Evolutionary conservation across 37 sponge, comb jelly and placozoan species (phyloP).

Genomic region (Spongia lamella): DNA sequence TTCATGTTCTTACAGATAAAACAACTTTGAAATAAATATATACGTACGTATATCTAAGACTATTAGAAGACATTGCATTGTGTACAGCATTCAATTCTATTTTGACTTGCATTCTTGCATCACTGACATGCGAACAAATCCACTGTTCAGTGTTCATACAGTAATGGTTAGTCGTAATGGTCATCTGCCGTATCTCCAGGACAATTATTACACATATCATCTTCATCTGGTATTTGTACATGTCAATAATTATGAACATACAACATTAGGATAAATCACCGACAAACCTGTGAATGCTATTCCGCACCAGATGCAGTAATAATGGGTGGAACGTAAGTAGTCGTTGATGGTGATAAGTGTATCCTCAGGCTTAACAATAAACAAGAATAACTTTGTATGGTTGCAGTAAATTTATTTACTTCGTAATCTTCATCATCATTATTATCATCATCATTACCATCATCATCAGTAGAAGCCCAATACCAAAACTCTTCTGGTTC

Average conservation of each 20-base stretch:
- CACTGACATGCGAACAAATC: no score
- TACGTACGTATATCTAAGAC: neutral
- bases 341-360: conserved; percentile 32
- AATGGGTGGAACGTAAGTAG: conserved; percentile 58
- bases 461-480: conserved; percentile 29
- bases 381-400: neutral
- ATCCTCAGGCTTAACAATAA: conserved; percentile 10
- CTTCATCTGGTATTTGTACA: no score
- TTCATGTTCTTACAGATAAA: conserved; percentile 44
- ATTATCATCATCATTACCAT: conserved; percentile 1
- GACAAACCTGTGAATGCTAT: conserved; percentile 55
- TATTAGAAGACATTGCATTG: neutral
- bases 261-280: no score
- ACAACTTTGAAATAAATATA: conserved; percentile 43
- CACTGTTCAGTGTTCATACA: no score
- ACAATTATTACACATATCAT: no score
- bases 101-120: no score
- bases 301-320: conserved; percentile 87
- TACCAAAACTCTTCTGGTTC: conserved; percentile 35
- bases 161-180: no score
- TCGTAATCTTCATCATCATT: conserved; percentile 24
- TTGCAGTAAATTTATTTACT: neutral
- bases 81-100: no score
- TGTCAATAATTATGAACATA: no score
- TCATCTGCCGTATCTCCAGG: no score